phyloP scores from a whole-genome alignment of 92 coral and sea anemone genomes.

The Heliopora coerulea region DNA sequence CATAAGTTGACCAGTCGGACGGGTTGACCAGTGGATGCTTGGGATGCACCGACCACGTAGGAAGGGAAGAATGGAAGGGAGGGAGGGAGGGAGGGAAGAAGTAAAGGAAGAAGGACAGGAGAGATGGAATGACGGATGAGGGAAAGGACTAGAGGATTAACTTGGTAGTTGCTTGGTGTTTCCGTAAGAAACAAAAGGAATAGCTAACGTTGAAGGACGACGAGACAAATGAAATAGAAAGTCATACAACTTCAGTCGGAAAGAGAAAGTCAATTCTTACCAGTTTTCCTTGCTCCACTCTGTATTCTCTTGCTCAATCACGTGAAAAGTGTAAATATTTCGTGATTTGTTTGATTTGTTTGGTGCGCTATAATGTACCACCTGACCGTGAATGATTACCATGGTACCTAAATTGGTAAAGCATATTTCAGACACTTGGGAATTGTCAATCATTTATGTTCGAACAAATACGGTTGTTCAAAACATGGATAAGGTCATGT shows the following conservation, averaged over 20 bases:
- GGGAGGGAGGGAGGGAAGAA: too few species aligned
- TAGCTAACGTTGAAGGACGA: too few species aligned
- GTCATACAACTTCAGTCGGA: too few species aligned
- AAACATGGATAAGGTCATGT: neutral
- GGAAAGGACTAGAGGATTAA: too few species aligned
- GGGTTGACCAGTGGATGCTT: too few species aligned
- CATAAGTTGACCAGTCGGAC: too few species aligned
- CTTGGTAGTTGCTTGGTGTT: too few species aligned
- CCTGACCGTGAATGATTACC: slow-evolving; percentile 91
- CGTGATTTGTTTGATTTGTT: slow-evolving; percentile 87
- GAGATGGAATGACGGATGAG: neutral
- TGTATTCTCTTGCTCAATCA: slow-evolving; percentile 79
- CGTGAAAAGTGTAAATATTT: slow-evolving; percentile 90
- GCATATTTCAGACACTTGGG: neutral
- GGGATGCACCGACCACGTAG: too few species aligned
- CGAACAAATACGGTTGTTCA: neutral
- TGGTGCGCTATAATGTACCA: slow-evolving; percentile 78
- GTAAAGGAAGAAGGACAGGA: neutral
- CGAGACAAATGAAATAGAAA: too few species aligned
- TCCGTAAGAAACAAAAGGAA: too few species aligned
- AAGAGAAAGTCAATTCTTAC: slow-evolving; percentile 51
- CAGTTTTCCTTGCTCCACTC: slow-evolving; percentile 94
- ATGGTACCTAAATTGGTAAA: slow-evolving; percentile 59
- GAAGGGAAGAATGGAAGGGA: too few species aligned
- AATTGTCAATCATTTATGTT: neutral